phyloP scores from a whole-genome alignment of 2,888 invertebrate genomes.

The Busseola fusca region DNA sequence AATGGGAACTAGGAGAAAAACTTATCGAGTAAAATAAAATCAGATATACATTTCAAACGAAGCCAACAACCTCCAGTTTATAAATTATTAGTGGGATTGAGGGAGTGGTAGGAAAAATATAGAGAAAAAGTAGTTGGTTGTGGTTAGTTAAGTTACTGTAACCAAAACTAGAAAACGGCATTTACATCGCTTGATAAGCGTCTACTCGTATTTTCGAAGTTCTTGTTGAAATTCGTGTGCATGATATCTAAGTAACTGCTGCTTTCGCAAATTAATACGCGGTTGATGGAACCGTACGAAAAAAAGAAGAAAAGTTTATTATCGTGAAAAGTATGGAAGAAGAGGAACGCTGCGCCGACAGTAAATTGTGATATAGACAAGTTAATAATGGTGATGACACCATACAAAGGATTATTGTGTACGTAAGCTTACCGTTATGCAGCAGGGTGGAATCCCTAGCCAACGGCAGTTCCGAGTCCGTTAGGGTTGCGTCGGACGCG shows the following conservation, averaged over 20 bases:
- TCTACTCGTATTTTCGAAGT: background rate
- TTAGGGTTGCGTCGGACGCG: slow-evolving; percentile 95
- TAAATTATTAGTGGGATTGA: background rate
- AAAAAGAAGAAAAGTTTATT: background rate
- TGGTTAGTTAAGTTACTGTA: background rate
- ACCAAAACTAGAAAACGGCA: background rate
- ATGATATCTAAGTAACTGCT: background rate
- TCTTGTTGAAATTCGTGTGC: background rate
- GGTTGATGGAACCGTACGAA: too few species aligned
- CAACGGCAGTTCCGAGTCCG: slow-evolving; percentile 94
- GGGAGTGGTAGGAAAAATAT: background rate
- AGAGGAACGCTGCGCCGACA: background rate
- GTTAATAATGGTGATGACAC: background rate
- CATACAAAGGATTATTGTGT: background rate
- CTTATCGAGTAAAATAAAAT: slow-evolving; percentile 1
- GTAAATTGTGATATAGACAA: background rate
- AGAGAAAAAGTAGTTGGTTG: background rate
- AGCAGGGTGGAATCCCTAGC: slow-evolving; percentile 94
- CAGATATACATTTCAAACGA: background rate
- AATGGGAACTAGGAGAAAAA: background rate
- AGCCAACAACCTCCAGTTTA: background rate
- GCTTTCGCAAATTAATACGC: background rate
- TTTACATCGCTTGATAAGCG: background rate
- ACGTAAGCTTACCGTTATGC: slow-evolving; percentile 92
- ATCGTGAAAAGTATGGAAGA: background rate